phyloP scores from a whole-genome alignment of 2,113 vertebrate species.

The Rutilus rutilus region DNA sequence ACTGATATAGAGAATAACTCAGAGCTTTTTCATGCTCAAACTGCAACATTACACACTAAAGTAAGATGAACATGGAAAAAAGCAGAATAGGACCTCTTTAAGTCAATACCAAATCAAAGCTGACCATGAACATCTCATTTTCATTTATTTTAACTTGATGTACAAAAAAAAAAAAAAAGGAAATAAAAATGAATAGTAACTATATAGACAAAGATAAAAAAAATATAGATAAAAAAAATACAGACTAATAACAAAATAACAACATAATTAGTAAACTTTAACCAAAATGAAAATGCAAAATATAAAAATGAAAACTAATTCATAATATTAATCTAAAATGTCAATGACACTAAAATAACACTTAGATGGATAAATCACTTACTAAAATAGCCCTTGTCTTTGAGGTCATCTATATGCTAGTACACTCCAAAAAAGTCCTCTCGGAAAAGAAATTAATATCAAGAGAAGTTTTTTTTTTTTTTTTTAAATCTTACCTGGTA shows the following conservation, averaged over 20 bases:
- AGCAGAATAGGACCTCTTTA: neutral
- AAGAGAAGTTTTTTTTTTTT: neutral
- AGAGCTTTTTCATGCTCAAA: too few species aligned
- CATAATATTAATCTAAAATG: neutral
- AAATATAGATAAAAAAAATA: neutral
- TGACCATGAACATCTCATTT: neutral
- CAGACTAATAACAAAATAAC: neutral
- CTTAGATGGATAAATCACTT: neutral
- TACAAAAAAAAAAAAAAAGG: neutral
- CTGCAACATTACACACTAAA: too few species aligned
- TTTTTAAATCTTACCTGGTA: neutral
- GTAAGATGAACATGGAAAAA: too few species aligned
- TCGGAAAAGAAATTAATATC: neutral
- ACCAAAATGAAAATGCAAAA: neutral
- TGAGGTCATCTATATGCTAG: neutral
- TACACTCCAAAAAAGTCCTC: neutral
- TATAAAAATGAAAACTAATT: neutral
- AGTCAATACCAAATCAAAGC: neutral
- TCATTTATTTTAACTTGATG: neutral
- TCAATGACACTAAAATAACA: neutral
- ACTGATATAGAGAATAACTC: too few species aligned
- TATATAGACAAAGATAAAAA: neutral
- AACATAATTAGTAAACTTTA: neutral
- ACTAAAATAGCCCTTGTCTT: neutral
- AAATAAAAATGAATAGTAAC: neutral